Evolutionary conservation across 2,888 invertebrate species (phyloP).

Genomic region (Drosophila parthenogenetica): DNA sequence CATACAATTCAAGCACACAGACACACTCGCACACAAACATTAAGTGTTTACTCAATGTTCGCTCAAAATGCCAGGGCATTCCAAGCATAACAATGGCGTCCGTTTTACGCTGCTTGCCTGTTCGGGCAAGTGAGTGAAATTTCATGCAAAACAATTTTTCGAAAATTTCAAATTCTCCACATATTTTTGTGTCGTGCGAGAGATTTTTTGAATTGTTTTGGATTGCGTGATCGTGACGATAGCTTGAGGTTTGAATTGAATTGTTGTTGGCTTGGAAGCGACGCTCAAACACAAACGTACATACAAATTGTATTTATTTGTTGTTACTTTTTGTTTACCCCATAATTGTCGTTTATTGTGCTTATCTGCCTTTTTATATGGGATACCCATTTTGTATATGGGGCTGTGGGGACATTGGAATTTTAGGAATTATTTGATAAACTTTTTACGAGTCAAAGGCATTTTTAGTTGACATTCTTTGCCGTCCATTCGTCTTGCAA

Average conservation of each 20-base stretch:
- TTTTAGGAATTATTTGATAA: too few relatives aligned
- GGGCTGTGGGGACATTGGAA: too few relatives aligned
- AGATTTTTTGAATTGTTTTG: slow-evolving; percentile 30
- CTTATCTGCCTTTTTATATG: background rate
- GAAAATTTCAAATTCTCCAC: slow-evolving; percentile 83
- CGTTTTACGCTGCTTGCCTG: slow-evolving; percentile 79
- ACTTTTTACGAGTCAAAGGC: background rate
- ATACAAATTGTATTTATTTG: background rate
- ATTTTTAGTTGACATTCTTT: slow-evolving; percentile 25
- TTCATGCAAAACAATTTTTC: slow-evolving; percentile 83
- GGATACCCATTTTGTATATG: too few relatives aligned
- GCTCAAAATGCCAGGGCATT: slow-evolving; percentile 61
- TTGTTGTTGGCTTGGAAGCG: background rate
- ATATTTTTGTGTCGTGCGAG: slow-evolving; percentile 68
- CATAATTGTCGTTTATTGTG: background rate
- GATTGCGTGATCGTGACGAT: slow-evolving; percentile 41
- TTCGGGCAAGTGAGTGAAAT: slow-evolving; percentile 81
- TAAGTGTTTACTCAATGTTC: slow-evolving; percentile 2
- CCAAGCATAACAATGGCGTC: slow-evolving; percentile 75
- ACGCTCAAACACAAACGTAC: background rate
- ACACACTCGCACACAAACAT: background rate
- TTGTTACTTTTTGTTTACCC: background rate
- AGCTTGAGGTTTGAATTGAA: slow-evolving; percentile 5
- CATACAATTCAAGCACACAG: background rate
- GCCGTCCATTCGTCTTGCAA: slow-evolving; percentile 28